A percentile compares a stretch with the other conserved stretches of the same genome.
Conservation (phyloP, 2,113 vertebrate genomes). For the Galeopterus variegatus region DNA sequence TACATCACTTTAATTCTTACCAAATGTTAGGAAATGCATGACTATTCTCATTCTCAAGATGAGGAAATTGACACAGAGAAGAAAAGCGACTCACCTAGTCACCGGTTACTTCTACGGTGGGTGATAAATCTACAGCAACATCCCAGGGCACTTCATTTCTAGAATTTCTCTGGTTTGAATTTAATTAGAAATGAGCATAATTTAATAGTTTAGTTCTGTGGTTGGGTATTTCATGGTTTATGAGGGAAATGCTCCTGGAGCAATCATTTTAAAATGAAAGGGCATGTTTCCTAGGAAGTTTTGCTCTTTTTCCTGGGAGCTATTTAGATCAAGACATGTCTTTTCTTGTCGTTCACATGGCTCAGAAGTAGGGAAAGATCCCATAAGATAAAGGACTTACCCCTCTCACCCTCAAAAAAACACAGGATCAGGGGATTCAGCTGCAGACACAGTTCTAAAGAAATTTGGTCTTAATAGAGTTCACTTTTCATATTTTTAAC, state of each 20-base stretch:
- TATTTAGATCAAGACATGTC: not conserved
- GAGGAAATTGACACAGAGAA: constrained; percentile 43
- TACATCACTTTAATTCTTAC: constrained; percentile 49
- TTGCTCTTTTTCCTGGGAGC: not conserved
- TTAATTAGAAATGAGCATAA: constrained; percentile 47
- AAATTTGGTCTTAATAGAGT: not conserved
- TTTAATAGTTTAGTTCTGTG: not conserved
- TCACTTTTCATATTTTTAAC: constrained; percentile 24
- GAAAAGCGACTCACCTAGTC: constrained; percentile 25
- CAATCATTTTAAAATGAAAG: constrained; percentile 39
- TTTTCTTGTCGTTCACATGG: not conserved
- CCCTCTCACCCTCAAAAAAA: not conserved
- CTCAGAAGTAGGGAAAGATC: not conserved
- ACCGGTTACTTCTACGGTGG: not conserved
- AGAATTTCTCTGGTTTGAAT: constrained; percentile 3
- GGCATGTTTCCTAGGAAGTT: not conserved
- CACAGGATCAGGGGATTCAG: not conserved
- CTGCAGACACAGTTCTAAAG: not conserved
- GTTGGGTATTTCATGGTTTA: not conserved
- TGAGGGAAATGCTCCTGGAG: constrained; percentile 17
- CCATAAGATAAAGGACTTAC: not conserved
- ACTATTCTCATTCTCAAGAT: not conserved
- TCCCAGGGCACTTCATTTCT: not conserved
- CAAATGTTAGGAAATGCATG: constrained; percentile 22
- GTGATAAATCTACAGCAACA: not conserved